Percentiles rank a stretch among this genome's conserved stretches.
These are phyloP conservation scores for Nymphalis c-album DNA, from an alignment of 2,888 invertebrate genomes.

Conservation along the genomic window DNA sequence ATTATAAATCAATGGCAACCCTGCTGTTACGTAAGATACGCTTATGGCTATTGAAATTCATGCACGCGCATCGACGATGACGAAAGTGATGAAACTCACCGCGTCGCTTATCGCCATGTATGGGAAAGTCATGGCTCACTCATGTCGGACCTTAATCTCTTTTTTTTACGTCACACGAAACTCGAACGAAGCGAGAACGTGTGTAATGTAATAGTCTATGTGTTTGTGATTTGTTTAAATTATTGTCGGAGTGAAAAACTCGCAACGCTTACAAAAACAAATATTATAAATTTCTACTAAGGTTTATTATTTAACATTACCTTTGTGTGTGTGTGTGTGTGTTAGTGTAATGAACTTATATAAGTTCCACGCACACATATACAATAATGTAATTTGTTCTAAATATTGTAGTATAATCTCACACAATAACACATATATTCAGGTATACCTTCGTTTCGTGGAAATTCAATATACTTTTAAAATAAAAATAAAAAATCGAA, in stretches of 20 bases:
- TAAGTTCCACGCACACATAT: too few species aligned
- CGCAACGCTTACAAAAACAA: not conserved
- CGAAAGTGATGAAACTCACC: constrained; percentile 30
- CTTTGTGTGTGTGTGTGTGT: too few species aligned
- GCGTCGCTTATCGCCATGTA: constrained; percentile 32
- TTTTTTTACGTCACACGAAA: constrained; percentile 4
- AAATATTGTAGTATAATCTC: too few species aligned
- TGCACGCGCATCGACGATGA: constrained; percentile 22
- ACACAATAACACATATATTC: too few species aligned
- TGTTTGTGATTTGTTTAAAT: not conserved
- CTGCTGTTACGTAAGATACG: constrained; percentile 6
- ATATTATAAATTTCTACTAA: too few species aligned
- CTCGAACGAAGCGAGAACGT: not conserved
- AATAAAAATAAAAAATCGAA: too few species aligned
- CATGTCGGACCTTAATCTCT: constrained; percentile 9
- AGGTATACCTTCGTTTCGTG: too few species aligned
- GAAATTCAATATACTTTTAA: too few species aligned
- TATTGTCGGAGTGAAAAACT: not conserved
- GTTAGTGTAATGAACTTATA: too few species aligned
- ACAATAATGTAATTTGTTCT: too few species aligned
- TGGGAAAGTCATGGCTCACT: constrained; percentile 29
- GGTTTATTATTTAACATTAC: too few species aligned
- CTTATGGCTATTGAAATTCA: constrained; percentile 33
- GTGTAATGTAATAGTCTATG: not conserved
- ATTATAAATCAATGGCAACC: too few species aligned